These are phyloP conservation scores for Clostera curtula DNA, from an alignment of 2,888 invertebrate species.

Conservation along the genomic window DNA sequence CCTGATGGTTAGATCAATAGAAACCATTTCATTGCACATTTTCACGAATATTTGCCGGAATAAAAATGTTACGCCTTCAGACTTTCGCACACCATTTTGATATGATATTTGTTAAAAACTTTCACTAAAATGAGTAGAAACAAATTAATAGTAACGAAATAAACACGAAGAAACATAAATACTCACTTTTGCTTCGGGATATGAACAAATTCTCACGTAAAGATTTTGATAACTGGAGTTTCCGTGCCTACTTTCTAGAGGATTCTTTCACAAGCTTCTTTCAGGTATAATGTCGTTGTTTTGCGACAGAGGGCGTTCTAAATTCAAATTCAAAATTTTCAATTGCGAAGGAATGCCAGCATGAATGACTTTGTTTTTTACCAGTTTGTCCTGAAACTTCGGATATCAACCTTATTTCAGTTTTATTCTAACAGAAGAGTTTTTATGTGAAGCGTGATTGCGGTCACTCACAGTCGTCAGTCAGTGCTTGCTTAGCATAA, in stretches of 20 bases:
- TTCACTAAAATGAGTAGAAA: constrained; percentile 20
- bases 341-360: too few species aligned
- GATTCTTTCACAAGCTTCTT: constrained; percentile 75
- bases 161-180: constrained; percentile 33
- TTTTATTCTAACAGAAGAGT: too few species aligned
- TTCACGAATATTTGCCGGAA: constrained; percentile 38
- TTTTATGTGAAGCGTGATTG: too few species aligned
- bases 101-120: constrained; percentile 22
- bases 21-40: constrained; percentile 38
- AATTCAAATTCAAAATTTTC: constrained; percentile 53
- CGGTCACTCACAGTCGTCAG: too few species aligned
- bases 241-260: constrained; percentile 71
- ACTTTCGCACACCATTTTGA: constrained; percentile 39
- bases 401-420: too few species aligned
- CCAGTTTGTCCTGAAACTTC: too few species aligned
- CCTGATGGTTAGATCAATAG: constrained; percentile 59
- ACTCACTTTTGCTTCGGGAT: constrained; percentile 67
- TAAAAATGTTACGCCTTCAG: constrained; percentile 30
- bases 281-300: constrained; percentile 48
- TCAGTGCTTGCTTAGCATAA: too few species aligned
- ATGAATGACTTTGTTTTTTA: too few species aligned
- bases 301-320: constrained; percentile 65
- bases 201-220: constrained; percentile 70
- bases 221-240: constrained; percentile 73
- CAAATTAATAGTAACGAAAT: constrained; percentile 15